Percentiles rank a stretch among this genome's conserved stretches.
Evolutionary conservation across 2,888 invertebrate genomes (phyloP).

Genomic region (Volucella inflata): DNA sequence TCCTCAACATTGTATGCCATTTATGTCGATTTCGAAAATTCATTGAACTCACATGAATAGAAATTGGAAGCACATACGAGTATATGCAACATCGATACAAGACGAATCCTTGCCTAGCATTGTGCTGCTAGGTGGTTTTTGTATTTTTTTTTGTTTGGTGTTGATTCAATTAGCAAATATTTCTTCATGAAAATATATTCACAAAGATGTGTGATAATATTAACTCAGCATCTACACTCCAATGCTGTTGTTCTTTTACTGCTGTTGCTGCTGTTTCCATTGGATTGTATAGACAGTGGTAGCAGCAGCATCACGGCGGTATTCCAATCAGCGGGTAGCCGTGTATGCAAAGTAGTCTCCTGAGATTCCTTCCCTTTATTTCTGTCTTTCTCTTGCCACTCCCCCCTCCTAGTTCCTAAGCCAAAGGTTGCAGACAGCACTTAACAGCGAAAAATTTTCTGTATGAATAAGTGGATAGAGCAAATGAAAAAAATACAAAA

Average conservation of each 20-base stretch:
- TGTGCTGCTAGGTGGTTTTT: conserved; percentile 78
- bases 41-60: conserved; percentile 48
- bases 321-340: conserved; percentile 67
- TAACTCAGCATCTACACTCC: conserved; percentile 79
- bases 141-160: conserved; percentile 81
- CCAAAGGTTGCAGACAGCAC: conserved; percentile 54
- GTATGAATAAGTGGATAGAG: conserved; percentile 60
- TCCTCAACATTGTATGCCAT: conserved; percentile 22
- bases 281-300: conserved; percentile 43
- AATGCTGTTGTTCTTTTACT: conserved; percentile 79
- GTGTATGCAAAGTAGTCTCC: conserved; percentile 69
- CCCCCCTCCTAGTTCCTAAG: conserved; percentile 9
- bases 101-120: conserved; percentile 34
- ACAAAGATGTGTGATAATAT: conserved; percentile 77
- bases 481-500: conserved; percentile 25
- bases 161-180: conserved; percentile 84
- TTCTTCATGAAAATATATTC: conserved; percentile 74
- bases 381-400: background rate
- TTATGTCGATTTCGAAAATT: conserved; percentile 51
- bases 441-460: conserved; percentile 59
- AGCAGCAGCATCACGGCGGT: conserved; percentile 55
- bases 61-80: conserved; percentile 14
- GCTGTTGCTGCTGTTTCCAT: conserved; percentile 78
- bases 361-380: conserved; percentile 48
- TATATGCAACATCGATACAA: conserved; percentile 4